phyloP scores from a whole-genome alignment of 2,113 vertebrate species.

The Gulo gulo region DNA sequence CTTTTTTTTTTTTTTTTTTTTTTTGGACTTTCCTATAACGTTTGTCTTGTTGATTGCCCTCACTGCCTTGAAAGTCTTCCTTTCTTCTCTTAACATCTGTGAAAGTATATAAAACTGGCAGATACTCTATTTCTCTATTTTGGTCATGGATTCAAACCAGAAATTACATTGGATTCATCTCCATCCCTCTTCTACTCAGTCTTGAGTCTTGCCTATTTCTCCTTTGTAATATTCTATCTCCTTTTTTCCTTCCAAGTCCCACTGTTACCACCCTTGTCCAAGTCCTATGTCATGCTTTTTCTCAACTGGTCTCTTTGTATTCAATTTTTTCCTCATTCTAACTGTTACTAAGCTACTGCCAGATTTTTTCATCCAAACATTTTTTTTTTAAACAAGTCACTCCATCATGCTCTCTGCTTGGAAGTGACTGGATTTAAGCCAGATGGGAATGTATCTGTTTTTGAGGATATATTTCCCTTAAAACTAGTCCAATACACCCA shows the following conservation, averaged over 20 bases:
- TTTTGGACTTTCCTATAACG: background rate
- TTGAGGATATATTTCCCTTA: slow-evolving; percentile 19
- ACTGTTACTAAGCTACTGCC: slow-evolving; percentile 29
- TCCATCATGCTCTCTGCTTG: slow-evolving; percentile 22
- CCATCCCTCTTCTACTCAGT: background rate
- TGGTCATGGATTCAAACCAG: background rate
- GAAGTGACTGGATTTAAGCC: slow-evolving; percentile 42
- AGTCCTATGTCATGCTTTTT: slow-evolving; percentile 9
- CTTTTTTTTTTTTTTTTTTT: too few relatives aligned
- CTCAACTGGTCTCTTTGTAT: slow-evolving; percentile 36
- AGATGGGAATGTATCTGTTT: slow-evolving; percentile 18
- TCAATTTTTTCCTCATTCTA: slow-evolving; percentile 20
- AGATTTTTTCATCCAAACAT: background rate
- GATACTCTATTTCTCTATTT: background rate
- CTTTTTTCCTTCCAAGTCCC: background rate
- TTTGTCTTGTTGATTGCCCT: background rate
- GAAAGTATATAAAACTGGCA: background rate
- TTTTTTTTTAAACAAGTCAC: background rate
- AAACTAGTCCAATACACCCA: slow-evolving; percentile 7
- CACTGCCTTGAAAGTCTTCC: background rate
- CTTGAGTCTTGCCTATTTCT: slow-evolving; percentile 6
- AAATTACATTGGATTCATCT: background rate
- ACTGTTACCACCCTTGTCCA: background rate
- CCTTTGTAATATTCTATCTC: background rate
- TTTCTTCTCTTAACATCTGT: background rate